Evolutionary conservation across 2,888 invertebrate species (phyloP), one percentile per base, ranked within the genome.

Genomic region (Augochlorella aurata): DNA sequence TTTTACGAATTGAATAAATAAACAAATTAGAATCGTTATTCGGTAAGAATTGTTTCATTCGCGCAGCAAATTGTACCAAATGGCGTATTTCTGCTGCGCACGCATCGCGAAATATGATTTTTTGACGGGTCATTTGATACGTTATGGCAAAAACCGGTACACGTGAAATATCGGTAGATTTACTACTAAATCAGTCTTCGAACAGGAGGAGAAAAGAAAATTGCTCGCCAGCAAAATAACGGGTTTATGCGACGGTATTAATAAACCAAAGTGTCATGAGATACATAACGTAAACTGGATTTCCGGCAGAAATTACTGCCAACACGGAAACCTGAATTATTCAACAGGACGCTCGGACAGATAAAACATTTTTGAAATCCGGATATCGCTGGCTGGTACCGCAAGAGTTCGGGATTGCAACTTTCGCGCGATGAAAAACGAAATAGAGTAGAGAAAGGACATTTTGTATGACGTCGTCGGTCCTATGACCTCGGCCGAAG

Each of bases 271-370:
- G 54, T 21, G 54, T 54, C 21, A 21, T 54, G 54, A 21, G 12
- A 12, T 10, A 52, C 10, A 10, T 12, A 4, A 21, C 54, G 21
- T 21, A 54, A 9, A 21, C 54, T 12, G 54, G 21, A 54, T 54
- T 54, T 54, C 54, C 54, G 12, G 21, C 54, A 5, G 12, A 21
- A 54, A 54, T 54, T 54, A 54, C 54, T 21, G 54, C 21, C 54
- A 54, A 54, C 54, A 12, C 21, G 68, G 24, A 67, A 49, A 18
- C 29, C 67, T 81, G 66, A 81, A 54, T 54, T 21, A 54, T 54
- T 21, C 54, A 54, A 54, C 21, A 54, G 54, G 54, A 54, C 12
- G 21, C 54, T 4, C 21, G 12, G 54, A 14, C 12, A 54, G 54
- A 21, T 38, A 38, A 54, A 12, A 21, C 54, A 21, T 21, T 54